These are phyloP conservation scores for Syndactyla subalaris DNA, from an alignment of 2,797 vertebrate genomes.

Conservation along the genomic window DNA sequence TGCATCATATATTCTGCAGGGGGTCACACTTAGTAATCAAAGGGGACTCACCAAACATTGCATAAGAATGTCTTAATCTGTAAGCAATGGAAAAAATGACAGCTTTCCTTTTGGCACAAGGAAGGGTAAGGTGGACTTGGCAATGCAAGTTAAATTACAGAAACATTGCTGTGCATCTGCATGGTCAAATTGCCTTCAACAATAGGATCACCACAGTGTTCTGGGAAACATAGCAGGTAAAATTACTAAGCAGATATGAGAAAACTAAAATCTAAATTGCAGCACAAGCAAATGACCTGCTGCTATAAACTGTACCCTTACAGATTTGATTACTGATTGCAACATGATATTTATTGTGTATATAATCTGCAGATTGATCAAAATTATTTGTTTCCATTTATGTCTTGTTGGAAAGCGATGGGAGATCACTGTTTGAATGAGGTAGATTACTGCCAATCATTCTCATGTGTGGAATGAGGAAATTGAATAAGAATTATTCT, in stretches of 20 bases:
- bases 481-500: background rate
- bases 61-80: background rate
- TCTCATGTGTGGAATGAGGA: background rate
- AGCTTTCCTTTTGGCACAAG: background rate
- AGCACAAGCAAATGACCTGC: conserved; percentile 36
- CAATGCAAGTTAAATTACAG: background rate
- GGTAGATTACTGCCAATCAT: conserved; percentile 16
- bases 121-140: background rate
- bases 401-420: conserved; percentile 19
- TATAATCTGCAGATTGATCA: conserved; percentile 31
- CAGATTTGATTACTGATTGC: conserved; percentile 12
- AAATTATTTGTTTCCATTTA: conserved; percentile 55
- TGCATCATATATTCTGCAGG: background rate
- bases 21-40: background rate
- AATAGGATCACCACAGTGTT: background rate
- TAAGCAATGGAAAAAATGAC: background rate
- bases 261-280: conserved; percentile 44
- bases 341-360: background rate
- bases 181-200: background rate
- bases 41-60: background rate
- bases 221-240: conserved; percentile 1
- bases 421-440: conserved; percentile 25
- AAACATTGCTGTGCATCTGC: background rate
- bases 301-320: conserved; percentile 42
- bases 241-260: background rate